A percentile compares a stretch with the other conserved stretches of the same genome.
phyloP scores from a whole-genome alignment of 1,140 invertebrate genomes.

The Pemphigus obesinymphae region DNA sequence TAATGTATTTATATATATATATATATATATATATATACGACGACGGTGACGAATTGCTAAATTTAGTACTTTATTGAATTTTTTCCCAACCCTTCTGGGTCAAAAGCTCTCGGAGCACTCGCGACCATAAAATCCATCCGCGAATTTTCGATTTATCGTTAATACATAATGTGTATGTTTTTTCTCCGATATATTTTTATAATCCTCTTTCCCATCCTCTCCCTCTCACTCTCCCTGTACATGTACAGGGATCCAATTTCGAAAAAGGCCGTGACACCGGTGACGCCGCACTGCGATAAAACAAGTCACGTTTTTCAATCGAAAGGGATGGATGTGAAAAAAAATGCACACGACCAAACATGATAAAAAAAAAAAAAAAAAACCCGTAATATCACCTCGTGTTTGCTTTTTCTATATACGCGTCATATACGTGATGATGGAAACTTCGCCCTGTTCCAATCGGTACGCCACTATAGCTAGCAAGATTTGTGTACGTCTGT shows the following conservation, averaged over 20 bases:
- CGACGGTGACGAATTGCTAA: background rate
- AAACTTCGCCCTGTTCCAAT: background rate
- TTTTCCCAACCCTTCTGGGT: background rate
- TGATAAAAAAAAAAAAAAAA: background rate
- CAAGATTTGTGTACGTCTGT: background rate
- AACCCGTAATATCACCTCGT: constrained; percentile 3
- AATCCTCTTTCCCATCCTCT: background rate
- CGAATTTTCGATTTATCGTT: constrained; percentile 22
- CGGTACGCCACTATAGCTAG: background rate
- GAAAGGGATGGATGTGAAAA: background rate
- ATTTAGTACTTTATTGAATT: constrained; percentile 2
- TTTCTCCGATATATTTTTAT: constrained; percentile 8
- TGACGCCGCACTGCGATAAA: constrained; percentile 31
- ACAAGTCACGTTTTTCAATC: constrained; percentile 37
- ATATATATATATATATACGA: too few species aligned
- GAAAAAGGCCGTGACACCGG: constrained; percentile 27
- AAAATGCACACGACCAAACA: background rate
- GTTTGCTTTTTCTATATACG: background rate
- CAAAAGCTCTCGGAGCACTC: background rate
- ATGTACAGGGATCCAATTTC: constrained; percentile 11
- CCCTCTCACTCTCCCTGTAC: background rate
- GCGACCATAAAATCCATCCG: background rate
- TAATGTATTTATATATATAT: too few species aligned
- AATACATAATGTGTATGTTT: constrained; percentile 22
- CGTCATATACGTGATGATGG: background rate